Evolutionary conservation across 23 tunicate species (phyloP).

Genomic region (Styela plicata): DNA sequence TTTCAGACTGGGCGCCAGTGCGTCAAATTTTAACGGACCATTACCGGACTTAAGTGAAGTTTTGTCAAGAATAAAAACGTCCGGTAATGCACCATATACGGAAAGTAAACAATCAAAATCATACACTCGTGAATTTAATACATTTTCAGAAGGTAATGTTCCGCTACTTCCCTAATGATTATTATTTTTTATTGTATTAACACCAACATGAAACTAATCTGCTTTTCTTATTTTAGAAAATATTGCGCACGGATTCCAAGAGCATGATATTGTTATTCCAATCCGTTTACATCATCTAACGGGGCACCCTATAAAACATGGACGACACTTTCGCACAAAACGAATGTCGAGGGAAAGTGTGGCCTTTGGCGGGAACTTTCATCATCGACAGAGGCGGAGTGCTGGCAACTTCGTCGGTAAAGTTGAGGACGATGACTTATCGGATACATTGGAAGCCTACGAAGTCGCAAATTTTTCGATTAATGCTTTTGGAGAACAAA

Average conservation of each 20-base stretch:
- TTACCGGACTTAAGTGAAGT: background rate
- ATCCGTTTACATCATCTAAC: slow-evolving; percentile 75
- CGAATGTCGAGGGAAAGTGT: slow-evolving; percentile 20
- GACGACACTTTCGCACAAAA: slow-evolving; percentile 68
- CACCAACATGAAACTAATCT: too few species aligned
- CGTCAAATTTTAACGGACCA: background rate
- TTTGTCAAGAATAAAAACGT: background rate
- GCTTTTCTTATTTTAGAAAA: slow-evolving; percentile 68
- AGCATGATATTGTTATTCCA: slow-evolving; percentile 64
- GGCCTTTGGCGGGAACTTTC: slow-evolving; percentile 38
- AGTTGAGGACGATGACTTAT: slow-evolving; percentile 12
- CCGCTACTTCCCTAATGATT: too few species aligned
- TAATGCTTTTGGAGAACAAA: slow-evolving; percentile 59
- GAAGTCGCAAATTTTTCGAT: slow-evolving; percentile 72
- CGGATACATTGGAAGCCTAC: slow-evolving; percentile 10
- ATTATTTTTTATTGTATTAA: too few species aligned
- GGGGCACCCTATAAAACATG: slow-evolving; percentile 81
- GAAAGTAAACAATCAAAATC: background rate
- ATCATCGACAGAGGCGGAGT: slow-evolving; percentile 24
- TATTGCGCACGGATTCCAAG: slow-evolving; percentile 60
- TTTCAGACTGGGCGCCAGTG: background rate
- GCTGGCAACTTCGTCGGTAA: background rate
- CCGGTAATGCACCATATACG: background rate
- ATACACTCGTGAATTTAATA: background rate
- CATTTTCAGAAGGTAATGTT: background rate